Conservation (phyloP, 1,140 invertebrate genomes). For the Argopecten irradians region DNA sequence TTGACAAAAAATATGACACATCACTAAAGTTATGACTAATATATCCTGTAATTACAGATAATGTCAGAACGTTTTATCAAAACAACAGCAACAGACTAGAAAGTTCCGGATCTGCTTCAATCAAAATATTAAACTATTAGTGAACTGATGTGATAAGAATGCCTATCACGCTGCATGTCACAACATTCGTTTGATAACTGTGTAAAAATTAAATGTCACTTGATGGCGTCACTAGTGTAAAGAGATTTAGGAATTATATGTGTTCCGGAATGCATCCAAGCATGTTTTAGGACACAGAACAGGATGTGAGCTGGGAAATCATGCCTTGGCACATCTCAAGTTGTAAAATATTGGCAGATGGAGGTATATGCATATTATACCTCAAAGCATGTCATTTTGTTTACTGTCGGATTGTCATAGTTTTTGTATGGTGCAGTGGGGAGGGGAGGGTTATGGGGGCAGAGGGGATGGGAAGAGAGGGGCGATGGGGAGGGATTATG, state of each 20-base stretch:
- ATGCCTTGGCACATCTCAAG: neutral
- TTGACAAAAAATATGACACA: neutral
- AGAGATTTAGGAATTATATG: neutral
- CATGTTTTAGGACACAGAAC: neutral
- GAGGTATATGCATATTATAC: neutral
- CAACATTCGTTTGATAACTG: neutral
- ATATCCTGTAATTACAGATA: neutral
- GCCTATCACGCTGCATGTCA: neutral
- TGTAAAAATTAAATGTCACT: neutral
- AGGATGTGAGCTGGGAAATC: neutral
- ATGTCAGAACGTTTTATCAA: slow-evolving; percentile 10
- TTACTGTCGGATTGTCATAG: too few relatives aligned
- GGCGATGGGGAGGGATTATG: too few relatives aligned
- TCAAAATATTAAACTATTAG: neutral
- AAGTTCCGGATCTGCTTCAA: neutral
- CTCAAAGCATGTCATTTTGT: neutral
- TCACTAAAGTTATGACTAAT: slow-evolving; percentile 1
- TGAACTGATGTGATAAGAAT: neutral
- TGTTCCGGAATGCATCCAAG: neutral
- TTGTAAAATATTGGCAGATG: neutral
- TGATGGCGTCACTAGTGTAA: neutral
- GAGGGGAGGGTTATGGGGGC: too few relatives aligned
- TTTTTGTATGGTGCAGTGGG: neutral
- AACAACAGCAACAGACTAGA: neutral
- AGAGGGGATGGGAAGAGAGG: too few relatives aligned